phyloP scores from a whole-genome alignment of 2,888 invertebrate species.

The Agriopis aurantiaria region DNA sequence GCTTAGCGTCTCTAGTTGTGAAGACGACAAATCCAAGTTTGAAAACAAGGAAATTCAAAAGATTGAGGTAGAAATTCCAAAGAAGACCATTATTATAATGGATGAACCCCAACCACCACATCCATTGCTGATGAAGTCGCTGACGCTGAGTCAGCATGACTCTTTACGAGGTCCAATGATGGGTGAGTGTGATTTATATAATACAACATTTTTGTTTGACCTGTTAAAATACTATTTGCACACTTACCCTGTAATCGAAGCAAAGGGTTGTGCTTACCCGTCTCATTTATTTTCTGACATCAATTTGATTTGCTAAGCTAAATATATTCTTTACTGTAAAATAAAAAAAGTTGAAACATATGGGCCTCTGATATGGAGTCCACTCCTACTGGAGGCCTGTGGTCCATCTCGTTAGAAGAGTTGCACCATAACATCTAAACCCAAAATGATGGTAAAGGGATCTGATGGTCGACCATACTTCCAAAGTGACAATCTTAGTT shows the following conservation, averaged over 20 bases:
- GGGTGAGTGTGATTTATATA: slow-evolving; percentile 58
- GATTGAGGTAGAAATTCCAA: slow-evolving; percentile 63
- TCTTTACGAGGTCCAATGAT: slow-evolving; percentile 78
- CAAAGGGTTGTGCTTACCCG: too few relatives aligned
- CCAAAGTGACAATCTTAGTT: too few relatives aligned
- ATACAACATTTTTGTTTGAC: not conserved
- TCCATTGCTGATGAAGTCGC: slow-evolving; percentile 81
- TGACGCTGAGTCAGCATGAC: slow-evolving; percentile 79
- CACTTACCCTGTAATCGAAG: not conserved
- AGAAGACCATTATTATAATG: slow-evolving; percentile 75
- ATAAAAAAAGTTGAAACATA: too few relatives aligned
- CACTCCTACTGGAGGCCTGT: too few relatives aligned
- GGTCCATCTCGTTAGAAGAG: too few relatives aligned
- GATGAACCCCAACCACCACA: slow-evolving; percentile 80
- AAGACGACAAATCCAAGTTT: slow-evolving; percentile 80
- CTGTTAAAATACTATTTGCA: not conserved
- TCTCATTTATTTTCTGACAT: too few relatives aligned
- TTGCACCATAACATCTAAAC: too few relatives aligned
- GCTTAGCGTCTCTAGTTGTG: slow-evolving; percentile 82
- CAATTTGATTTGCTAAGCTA: too few relatives aligned
- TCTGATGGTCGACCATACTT: too few relatives aligned
- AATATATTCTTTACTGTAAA: too few relatives aligned
- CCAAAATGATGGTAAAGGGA: too few relatives aligned
- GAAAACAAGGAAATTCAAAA: slow-evolving; percentile 64
- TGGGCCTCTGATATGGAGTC: too few relatives aligned